Base-by-base conservation (phyloP, 2,113 vertebrate species). In the Centropristis striata region DNA sequence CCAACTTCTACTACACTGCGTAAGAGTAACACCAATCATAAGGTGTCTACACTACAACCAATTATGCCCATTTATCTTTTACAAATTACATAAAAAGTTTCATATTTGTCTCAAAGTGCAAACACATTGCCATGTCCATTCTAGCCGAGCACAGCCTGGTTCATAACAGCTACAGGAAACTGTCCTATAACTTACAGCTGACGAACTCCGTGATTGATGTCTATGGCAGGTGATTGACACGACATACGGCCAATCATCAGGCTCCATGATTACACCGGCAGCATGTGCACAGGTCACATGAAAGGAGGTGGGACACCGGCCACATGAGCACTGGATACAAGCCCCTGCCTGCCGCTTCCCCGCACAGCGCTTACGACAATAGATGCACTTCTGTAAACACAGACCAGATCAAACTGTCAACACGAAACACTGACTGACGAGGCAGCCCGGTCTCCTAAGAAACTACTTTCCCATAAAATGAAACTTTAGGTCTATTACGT, bases 251-350 rank as follows among this genome's bases (percentile, higher is more conserved):
- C 97, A 99, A 73, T 99, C 97, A 37, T 97, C 96, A 1, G 97
- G 96, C 90, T 98, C 96, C 96, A 99, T 98, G 72, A 94, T 81
- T 2, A 99, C 96, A 4, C 98, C 98, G 0, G 97, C 96, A 16
- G 97, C 97, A 69, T 99, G 97, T 57, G 97, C 98, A 85, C 98
- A 99, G 1, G 97, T 99, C 86, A 99, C 98, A 53, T 99, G 98
- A 89, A 98, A 99, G 70, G 98, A 98, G 61, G 96, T 96, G 46
- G 97, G 96, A 78, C 98, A 99, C 6, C 94, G 95, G 64, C 96
- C 96, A 2, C 96, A 97, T 0, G 97, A 99, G 88, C 98, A 99
- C 90, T 99, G 97, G 90, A 99, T 96, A 72, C 98, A 99, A 49
- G 96, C 96, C 42, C 98, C 98, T 39, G 94, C 95, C 75, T 93